Base-by-base conservation (phyloP, 2,797 vertebrate genomes). In the Diplodus puntazzo region DNA sequence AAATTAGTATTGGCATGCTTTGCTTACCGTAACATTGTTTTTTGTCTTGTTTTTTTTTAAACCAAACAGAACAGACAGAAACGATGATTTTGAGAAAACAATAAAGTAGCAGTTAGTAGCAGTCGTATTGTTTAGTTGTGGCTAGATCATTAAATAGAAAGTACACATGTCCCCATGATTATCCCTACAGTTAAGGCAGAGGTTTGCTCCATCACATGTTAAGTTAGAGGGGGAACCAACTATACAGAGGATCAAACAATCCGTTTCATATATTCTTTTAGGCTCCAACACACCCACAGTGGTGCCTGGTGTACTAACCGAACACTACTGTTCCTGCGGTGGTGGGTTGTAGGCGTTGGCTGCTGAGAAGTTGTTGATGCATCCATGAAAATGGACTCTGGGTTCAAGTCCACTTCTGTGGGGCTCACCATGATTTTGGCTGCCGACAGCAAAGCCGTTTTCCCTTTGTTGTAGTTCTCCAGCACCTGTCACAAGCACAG, bases 351-450 rank as follows among this genome's bases (percentile, higher is more conserved):
- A 88, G 92, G 96, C 20, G 96, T 96, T 53, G 92, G 95, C 85
- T 94, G 94, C 80, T 13, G 94, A 91, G 92, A 96, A 57, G 96
- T 94, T 2, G 96, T 93, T 11, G 91, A 79, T 70, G 97, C 95
- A 71, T 95, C 97, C 92, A 98, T 95, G 88, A 98, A 98, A 85
- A 98, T 94, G 81, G 95, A 89, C 92, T 99, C 98, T 0, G 98
- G 97, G 64, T 98, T 98, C 91, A 99, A 94, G 94, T 99, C 98
- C 93, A 99, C 97, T 84, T 99, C 98, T 0, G 98, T 99, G 64
- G 98, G 98, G 92, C 98, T 99, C 92, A 99, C 98, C 97, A 99
- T 99, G 92, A 99, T 96, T 92, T 99, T 99, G 59, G 98, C 98
- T 55, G 98, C 98, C 0, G 98, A 99, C 8, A 99, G 96, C 86